These are phyloP conservation scores for Frieseomelitta varia DNA, from an alignment of 1,140 invertebrate genomes.

Conservation along the genomic window DNA sequence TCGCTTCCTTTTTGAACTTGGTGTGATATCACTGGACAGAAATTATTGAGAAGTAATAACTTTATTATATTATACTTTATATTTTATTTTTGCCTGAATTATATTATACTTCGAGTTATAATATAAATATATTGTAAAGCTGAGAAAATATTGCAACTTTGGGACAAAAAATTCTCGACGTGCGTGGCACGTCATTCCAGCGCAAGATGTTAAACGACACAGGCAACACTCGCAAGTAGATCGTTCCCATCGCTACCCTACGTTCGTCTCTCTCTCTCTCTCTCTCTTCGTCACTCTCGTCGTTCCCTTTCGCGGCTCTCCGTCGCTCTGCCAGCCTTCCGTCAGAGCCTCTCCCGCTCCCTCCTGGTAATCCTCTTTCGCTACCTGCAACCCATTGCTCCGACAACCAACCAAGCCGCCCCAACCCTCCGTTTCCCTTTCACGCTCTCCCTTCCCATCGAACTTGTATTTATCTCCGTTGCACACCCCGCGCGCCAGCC, in stretches of 20 bases:
- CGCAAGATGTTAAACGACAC: too few species aligned
- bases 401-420: not conserved
- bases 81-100: too few species aligned
- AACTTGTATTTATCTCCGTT: slow-evolving; percentile 62
- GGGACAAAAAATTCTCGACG: too few species aligned
- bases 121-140: too few species aligned
- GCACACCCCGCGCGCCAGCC: slow-evolving; percentile 35
- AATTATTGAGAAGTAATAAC: too few species aligned
- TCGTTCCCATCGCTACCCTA: slow-evolving; percentile 28
- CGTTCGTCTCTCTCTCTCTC: not conserved
- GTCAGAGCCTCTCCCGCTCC: not conserved
- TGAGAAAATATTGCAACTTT: too few species aligned
- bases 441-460: slow-evolving; percentile 42
- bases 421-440: slow-evolving; percentile 10
- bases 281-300: slow-evolving; percentile 17
- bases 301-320: not conserved
- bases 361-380: slow-evolving; percentile 50
- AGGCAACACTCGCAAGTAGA: not conserved
- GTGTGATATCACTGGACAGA: too few species aligned
- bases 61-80: too few species aligned
- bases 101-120: too few species aligned
- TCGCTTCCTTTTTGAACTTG: too few species aligned
- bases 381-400: slow-evolving; percentile 23
- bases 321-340: not conserved
- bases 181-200: too few species aligned